Evolutionary conservation across 1,140 invertebrate species (phyloP).

Genomic region (Trialeurodes vaporariorum): DNA sequence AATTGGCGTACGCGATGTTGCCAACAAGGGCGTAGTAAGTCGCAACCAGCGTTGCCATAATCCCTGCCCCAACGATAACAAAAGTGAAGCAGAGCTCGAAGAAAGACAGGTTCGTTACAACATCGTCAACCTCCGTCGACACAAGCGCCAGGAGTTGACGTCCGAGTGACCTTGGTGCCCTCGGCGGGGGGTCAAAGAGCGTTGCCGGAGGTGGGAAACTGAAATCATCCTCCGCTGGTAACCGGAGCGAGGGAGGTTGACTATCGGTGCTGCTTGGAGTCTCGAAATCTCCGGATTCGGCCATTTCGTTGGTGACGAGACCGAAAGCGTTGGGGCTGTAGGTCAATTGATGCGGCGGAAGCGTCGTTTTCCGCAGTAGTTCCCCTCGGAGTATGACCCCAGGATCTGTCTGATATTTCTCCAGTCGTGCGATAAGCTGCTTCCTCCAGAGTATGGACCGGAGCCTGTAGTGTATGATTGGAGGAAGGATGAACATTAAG

Average conservation of each 20-base stretch:
- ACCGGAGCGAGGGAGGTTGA: slow-evolving; percentile 2
- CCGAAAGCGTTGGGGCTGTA: not conserved
- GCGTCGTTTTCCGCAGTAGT: slow-evolving; percentile 26
- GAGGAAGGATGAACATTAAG: slow-evolving; percentile 72
- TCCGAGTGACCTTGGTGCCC: slow-evolving; percentile 1
- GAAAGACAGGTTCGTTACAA: not conserved
- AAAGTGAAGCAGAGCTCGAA: slow-evolving; percentile 7
- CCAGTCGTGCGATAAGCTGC: not conserved
- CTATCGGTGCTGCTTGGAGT: not conserved
- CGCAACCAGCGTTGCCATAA: slow-evolving; percentile 18
- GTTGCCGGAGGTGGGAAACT: not conserved
- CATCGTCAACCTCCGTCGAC: slow-evolving; percentile 13
- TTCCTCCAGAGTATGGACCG: slow-evolving; percentile 34
- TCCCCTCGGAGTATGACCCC: not conserved
- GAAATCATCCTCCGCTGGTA: not conserved
- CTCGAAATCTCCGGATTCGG: not conserved
- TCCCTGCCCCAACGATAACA: slow-evolving; percentile 15
- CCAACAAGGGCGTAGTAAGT: slow-evolving; percentile 19
- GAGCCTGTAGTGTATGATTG: slow-evolving; percentile 60
- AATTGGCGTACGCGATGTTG: slow-evolving; percentile 20
- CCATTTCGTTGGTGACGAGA: not conserved
- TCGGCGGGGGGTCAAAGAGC: not conserved
- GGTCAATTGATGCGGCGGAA: slow-evolving; percentile 4
- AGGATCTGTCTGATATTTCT: not conserved
- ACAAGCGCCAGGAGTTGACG: slow-evolving; percentile 5